Evolutionary conservation across 2,888 invertebrate species (phyloP).

Genomic region (Melanargia galathea): DNA sequence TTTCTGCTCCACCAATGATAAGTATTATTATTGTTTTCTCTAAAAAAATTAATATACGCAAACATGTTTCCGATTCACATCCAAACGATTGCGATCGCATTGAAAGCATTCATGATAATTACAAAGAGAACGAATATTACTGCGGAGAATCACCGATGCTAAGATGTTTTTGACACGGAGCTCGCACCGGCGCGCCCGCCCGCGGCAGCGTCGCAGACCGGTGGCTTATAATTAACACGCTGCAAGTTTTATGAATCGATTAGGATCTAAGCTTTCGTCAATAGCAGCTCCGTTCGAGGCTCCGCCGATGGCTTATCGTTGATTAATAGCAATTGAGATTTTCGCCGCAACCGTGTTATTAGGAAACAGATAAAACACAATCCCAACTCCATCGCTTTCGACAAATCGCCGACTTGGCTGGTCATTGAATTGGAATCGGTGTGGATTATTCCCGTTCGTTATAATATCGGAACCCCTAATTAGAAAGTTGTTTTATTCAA

Average conservation of each 20-base stretch:
- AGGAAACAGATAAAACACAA: constrained; percentile 66
- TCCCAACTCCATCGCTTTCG: constrained; percentile 58
- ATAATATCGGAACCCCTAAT: constrained; percentile 13
- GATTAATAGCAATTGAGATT: constrained; percentile 81
- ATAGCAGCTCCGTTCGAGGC: constrained; percentile 74
- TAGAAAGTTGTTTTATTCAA: constrained; percentile 14
- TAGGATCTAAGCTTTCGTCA: constrained; percentile 82
- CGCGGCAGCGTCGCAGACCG: constrained; percentile 59
- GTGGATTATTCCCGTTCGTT: constrained; percentile 10
- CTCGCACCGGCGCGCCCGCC: constrained; percentile 51
- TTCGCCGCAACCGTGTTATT: constrained; percentile 74
- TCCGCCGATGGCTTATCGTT: constrained; percentile 73
- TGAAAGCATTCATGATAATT: constrained; percentile 61
- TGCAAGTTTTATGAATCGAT: constrained; percentile 81
- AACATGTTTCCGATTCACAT: constrained; percentile 27
- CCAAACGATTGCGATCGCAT: constrained; percentile 46
- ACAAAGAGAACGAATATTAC: constrained; percentile 66
- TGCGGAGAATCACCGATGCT: constrained; percentile 68
- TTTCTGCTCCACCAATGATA: not conserved
- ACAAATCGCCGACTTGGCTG: constrained; percentile 70
- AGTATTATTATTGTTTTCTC: constrained; percentile 26
- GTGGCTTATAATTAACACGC: constrained; percentile 83
- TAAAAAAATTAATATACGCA: constrained; percentile 26
- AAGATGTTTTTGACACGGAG: constrained; percentile 68
- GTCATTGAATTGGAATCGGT: constrained; percentile 51